These are phyloP conservation scores for Cataglyphis hispanica DNA, from an alignment of 1,140 invertebrate genomes.

Conservation along the genomic window DNA sequence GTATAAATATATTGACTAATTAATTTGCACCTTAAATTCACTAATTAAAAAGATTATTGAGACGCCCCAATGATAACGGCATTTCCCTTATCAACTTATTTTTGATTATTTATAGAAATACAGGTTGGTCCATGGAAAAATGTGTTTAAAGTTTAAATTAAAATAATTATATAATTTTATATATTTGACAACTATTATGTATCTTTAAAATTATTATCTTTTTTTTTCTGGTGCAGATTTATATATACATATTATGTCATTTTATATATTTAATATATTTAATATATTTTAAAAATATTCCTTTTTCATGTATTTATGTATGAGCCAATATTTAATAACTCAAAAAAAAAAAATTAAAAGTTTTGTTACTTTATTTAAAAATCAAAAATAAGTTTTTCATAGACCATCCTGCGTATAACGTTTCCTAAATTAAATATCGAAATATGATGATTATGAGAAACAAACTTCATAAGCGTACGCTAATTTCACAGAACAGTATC, in stretches of 20 bases:
- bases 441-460: conserved; percentile 26
- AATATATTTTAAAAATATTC: neutral
- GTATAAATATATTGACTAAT: conserved; percentile 31
- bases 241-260: neutral
- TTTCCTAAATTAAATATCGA: conserved; percentile 23
- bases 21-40: conserved; percentile 28
- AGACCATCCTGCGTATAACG: conserved; percentile 21
- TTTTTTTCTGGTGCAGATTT: neutral
- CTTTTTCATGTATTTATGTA: neutral
- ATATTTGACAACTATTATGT: neutral
- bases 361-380: neutral
- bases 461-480: conserved; percentile 15
- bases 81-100: neutral
- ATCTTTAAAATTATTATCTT: no score
- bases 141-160: neutral
- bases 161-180: conserved; percentile 10
- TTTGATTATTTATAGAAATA: conserved; percentile 5
- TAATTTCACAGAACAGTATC: conserved; percentile 33
- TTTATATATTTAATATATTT: conserved; percentile 12
- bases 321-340: neutral
- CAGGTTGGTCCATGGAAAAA: conserved; percentile 3
- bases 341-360: neutral
- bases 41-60: conserved; percentile 29
- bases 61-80: neutral
- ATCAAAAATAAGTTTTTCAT: conserved; percentile 8